A percentile compares a stretch with the other conserved stretches of the same genome.
Evolutionary conservation across 2,113 vertebrate genomes (phyloP).

Genomic region (Parotia lawesii): DNA sequence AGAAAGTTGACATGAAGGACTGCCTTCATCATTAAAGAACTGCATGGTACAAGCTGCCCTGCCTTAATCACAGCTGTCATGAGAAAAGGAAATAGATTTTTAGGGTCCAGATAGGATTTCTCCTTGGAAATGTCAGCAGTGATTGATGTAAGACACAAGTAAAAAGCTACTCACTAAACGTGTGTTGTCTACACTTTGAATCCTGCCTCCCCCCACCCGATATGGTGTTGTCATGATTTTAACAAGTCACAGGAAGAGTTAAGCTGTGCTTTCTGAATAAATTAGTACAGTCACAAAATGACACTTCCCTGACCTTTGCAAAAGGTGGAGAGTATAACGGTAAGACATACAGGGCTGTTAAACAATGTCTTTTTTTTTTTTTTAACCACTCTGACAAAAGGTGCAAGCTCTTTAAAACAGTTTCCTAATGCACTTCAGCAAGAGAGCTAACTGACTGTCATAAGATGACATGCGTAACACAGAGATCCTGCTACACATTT

Average conservation of each 20-base stretch:
- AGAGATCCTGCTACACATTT: constrained; percentile 56
- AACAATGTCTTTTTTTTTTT: constrained; percentile 9
- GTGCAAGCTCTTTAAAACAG: constrained; percentile 24
- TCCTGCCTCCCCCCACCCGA: background rate
- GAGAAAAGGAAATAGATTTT: constrained; percentile 46
- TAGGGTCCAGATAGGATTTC: constrained; percentile 55
- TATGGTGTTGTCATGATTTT: constrained; percentile 66
- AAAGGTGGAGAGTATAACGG: constrained; percentile 38
- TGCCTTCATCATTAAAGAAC: constrained; percentile 39
- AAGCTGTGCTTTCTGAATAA: constrained; percentile 59
- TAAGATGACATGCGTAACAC: constrained; percentile 5
- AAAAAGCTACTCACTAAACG: constrained; percentile 49
- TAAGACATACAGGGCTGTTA: constrained; percentile 52
- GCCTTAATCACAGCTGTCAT: constrained; percentile 55
- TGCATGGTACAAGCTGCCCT: constrained; percentile 31
- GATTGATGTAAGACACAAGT: constrained; percentile 56
- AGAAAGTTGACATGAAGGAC: constrained; percentile 22
- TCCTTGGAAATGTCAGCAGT: constrained; percentile 52
- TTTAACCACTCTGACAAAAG: constrained; percentile 45
- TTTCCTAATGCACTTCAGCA: constrained; percentile 43
- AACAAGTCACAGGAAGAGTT: constrained; percentile 11
- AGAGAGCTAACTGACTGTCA: constrained; percentile 51
- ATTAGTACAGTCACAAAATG: constrained; percentile 64
- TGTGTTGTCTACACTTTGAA: constrained; percentile 55
- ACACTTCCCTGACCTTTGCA: constrained; percentile 30